Evolutionary conservation across 2,797 vertebrate genomes (phyloP).

Genomic region (Squalus acanthias): DNA sequence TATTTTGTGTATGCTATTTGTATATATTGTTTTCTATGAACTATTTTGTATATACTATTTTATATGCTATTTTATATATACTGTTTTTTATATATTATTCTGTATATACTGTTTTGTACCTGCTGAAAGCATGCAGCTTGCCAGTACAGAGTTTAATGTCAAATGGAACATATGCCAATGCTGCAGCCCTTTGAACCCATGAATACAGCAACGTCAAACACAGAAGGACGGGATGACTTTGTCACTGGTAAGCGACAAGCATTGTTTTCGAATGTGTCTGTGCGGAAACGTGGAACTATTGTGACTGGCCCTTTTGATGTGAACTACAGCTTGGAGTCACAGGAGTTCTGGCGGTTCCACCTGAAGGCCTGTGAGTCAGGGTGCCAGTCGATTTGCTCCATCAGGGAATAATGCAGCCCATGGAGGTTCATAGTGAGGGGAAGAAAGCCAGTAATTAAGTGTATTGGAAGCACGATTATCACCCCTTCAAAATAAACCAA

Average conservation of each 20-base stretch:
- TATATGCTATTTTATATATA: too few relatives aligned
- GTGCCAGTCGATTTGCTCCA: not conserved
- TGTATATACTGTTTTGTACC: too few relatives aligned
- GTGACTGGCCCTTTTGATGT: too few relatives aligned
- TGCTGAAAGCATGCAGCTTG: too few relatives aligned
- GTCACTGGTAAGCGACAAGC: not conserved
- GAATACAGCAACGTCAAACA: not conserved
- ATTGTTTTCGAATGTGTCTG: too few relatives aligned
- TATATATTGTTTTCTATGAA: too few relatives aligned
- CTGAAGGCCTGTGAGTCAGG: not conserved
- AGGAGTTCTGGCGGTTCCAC: too few relatives aligned
- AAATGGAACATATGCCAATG: conserved; percentile 28
- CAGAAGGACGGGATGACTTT: conserved; percentile 24
- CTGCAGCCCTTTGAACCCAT: conserved; percentile 12
- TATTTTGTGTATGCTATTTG: too few relatives aligned
- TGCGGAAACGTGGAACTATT: too few relatives aligned
- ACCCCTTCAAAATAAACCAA: not conserved
- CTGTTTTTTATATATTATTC: too few relatives aligned
- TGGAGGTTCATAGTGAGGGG: not conserved
- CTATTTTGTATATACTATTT: too few relatives aligned
- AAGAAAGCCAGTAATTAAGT: not conserved
- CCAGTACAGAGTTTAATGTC: not conserved
- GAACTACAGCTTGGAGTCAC: too few relatives aligned
- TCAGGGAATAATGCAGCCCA: not conserved
- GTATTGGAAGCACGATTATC: not conserved